Evolutionary conservation across 2,888 invertebrate genomes (phyloP), one percentile per base, ranked within the genome.

Genomic region (Antheraea yamamai): DNA sequence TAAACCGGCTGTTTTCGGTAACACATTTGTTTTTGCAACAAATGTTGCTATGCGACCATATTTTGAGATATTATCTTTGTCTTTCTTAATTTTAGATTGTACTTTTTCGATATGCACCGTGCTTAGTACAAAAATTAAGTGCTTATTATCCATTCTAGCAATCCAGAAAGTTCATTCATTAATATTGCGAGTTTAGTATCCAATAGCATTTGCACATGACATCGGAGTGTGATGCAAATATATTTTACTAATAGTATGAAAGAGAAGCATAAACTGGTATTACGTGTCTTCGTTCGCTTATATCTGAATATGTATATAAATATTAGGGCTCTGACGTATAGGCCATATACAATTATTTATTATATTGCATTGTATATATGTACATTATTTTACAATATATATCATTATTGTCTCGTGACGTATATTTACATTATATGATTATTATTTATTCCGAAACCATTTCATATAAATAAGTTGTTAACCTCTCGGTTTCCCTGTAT

Each of bases 191-290:
- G 73, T 76, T 76, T 74, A 77, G 77, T 81, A 81, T 81, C 94
- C 92, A 91, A 92, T 93, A 88, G 83, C 79, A 77, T 79, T 74
- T 81, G 84, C 88, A 93, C 94, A 94, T 88, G 89, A 84, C 91
- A 92, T 87, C 78, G 87, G 88, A 91, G 76, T 79, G 89, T 86
- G 88, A 92, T 52, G 78, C 39, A 80, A 75, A 86, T 89, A 90
- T 61, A 52, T 52, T 71, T 61, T 52, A 14, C 4, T 0, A 4
- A 74, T 75, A 23, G 79, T 76, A 18, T 73, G 80, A 90, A 79
- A 80, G 84, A 83, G 83, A 88, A 35, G 80, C 70, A 68, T 58
- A 79, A 64, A 55, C 35, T 72, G 73, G 72, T 80, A 61, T 77
- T 83, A 87, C 87, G 87, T 87, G 87, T 81, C 82, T 58, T 74